These are phyloP conservation scores for Poecilia latipinna DNA, from an alignment of 2,113 vertebrate genomes.

Conservation along the genomic window DNA sequence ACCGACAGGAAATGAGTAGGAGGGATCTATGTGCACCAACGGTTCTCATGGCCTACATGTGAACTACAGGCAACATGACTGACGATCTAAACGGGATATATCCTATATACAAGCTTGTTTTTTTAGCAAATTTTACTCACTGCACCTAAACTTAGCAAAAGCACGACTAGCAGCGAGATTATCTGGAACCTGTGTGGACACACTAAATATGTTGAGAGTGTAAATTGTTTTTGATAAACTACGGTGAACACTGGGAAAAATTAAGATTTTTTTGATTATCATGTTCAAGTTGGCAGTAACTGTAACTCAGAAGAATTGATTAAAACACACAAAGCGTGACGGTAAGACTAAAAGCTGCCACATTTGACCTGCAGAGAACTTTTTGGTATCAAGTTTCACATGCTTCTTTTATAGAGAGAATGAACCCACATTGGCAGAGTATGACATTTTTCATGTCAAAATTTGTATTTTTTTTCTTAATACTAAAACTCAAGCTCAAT, in stretches of 20 bases:
- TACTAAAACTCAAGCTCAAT: too few species aligned
- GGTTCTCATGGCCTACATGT: not conserved
- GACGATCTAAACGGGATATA: not conserved
- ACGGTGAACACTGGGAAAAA: too few species aligned
- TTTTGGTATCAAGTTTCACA: not conserved
- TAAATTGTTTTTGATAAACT: too few species aligned
- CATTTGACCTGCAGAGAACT: too few species aligned
- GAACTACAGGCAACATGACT: not conserved
- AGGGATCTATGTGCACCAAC: not conserved
- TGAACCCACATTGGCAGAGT: not conserved
- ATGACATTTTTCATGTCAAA: not conserved
- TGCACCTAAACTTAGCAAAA: not conserved
- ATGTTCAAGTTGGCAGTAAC: not conserved
- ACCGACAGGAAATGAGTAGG: constrained; percentile 14
- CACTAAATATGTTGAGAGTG: too few species aligned
- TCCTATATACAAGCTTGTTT: not conserved
- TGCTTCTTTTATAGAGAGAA: not conserved
- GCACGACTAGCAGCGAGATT: too few species aligned
- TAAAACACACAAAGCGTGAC: not conserved
- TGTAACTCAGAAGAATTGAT: not conserved
- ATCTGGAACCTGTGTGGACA: too few species aligned
- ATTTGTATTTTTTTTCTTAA: too few species aligned
- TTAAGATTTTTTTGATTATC: too few species aligned
- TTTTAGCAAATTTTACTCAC: not conserved
- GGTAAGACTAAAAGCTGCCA: not conserved